phyloP scores from a whole-genome alignment of 2,888 invertebrate species.

The Dicranocentrus wangi region DNA sequence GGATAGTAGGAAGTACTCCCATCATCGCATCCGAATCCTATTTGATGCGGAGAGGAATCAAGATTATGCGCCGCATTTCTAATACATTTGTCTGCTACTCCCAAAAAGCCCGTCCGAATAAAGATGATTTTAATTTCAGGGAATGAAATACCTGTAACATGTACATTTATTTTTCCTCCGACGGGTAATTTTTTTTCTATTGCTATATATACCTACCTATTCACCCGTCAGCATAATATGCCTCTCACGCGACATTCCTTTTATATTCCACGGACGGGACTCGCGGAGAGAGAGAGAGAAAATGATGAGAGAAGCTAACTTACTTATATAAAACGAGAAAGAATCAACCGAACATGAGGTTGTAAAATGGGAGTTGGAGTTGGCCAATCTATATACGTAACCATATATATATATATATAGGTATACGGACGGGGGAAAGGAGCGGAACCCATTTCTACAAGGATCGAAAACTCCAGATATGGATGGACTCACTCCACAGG shows the following conservation, averaged over 20 bases:
- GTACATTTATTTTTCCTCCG: too few relatives aligned
- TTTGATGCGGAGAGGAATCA: conserved; percentile 46
- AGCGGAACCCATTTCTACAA: neutral
- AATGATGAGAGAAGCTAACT: conserved; percentile 55
- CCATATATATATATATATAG: too few relatives aligned
- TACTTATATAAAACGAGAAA: conserved; percentile 54
- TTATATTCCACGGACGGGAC: conserved; percentile 46
- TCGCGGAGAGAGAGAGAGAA: conserved; percentile 27
- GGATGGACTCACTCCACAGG: conserved; percentile 31
- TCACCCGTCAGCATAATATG: conserved; percentile 38
- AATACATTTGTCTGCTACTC: conserved; percentile 52
- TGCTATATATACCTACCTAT: neutral
- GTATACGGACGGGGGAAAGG: conserved; percentile 21
- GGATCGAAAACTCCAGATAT: conserved; percentile 28
- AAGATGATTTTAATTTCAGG: too few relatives aligned
- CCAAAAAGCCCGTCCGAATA: neutral
- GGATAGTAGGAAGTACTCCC: conserved; percentile 11
- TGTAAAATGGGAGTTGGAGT: conserved; percentile 24
- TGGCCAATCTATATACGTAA: too few relatives aligned
- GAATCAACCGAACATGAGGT: conserved; percentile 38
- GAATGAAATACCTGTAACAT: too few relatives aligned
- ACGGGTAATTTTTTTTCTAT: neutral
- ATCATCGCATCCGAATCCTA: conserved; percentile 28
- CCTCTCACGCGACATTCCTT: conserved; percentile 57
- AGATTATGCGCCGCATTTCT: conserved; percentile 54